Percentiles rank a stretch among this genome's conserved stretches.
Evolutionary conservation across 2,797 vertebrate genomes (phyloP).

Genomic region (Squalus acanthias): DNA sequence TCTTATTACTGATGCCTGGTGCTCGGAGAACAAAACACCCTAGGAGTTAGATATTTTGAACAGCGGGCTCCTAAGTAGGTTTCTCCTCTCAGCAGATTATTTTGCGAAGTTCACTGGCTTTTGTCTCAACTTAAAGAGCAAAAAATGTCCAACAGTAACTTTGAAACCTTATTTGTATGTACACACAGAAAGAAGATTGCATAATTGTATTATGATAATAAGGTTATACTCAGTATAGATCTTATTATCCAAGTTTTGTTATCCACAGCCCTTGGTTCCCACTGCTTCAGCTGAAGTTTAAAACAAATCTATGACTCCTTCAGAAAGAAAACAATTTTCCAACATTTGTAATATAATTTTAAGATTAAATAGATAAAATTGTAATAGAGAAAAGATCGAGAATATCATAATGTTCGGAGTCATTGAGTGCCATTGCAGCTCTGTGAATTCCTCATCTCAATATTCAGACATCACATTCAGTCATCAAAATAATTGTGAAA

Average conservation of each 20-base stretch:
- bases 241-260: neutral
- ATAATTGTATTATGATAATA: neutral
- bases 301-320: neutral
- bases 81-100: constrained; percentile 41
- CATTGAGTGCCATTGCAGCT: neutral
- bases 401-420: neutral
- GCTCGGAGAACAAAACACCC: constrained; percentile 53
- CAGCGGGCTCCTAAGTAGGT: constrained; percentile 55
- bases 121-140: constrained; percentile 37
- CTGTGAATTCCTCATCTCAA: neutral
- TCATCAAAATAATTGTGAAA: neutral
- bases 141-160: constrained; percentile 2
- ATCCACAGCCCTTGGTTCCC: neutral
- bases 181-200: neutral
- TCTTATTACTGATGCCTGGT: constrained; percentile 57
- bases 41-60: constrained; percentile 57
- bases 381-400: neutral
- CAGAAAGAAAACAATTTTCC: neutral
- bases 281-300: neutral
- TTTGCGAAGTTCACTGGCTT: constrained; percentile 47
- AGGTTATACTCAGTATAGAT: neutral
- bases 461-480: neutral
- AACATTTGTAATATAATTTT: neutral
- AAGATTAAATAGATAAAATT: neutral
- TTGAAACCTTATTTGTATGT: constrained; percentile 17